These are phyloP conservation scores for Acrocyrtus sp. DNA, from an alignment of 2,888 invertebrate species.

Conservation along the genomic window DNA sequence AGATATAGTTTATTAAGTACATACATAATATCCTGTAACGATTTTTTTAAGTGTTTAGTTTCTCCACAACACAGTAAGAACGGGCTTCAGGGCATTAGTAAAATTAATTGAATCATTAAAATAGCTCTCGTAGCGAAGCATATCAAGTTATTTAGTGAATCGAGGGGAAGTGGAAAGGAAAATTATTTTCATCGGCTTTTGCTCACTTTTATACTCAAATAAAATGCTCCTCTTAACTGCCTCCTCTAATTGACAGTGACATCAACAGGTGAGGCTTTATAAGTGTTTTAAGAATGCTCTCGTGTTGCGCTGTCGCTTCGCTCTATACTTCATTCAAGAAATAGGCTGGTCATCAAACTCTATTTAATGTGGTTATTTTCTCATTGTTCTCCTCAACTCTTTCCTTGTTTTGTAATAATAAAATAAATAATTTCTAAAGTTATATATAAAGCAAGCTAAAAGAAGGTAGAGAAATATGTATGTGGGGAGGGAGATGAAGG, in stretches of 20 bases:
- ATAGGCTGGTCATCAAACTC: conserved; percentile 30
- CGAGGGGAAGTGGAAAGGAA: neutral
- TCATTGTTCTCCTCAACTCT: conserved; percentile 14
- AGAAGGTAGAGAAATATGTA: conserved; percentile 4
- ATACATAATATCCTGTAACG: too few relatives aligned
- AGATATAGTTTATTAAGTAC: too few relatives aligned
- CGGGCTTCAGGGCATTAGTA: neutral
- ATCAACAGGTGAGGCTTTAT: conserved; percentile 25
- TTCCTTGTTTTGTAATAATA: neutral
- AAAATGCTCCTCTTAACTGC: conserved; percentile 26
- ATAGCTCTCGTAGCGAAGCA: too few relatives aligned
- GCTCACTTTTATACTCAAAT: conserved; percentile 1
- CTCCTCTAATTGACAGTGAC: conserved; percentile 35
- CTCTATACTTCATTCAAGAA: conserved; percentile 13
- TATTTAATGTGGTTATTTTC: conserved; percentile 18
- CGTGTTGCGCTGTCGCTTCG: conserved; percentile 20
- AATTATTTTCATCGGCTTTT: conserved; percentile 9
- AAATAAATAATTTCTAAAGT: neutral
- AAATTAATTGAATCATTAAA: conserved; percentile 36
- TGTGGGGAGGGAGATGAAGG: too few relatives aligned
- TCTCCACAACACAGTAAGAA: too few relatives aligned
- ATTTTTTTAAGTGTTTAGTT: too few relatives aligned
- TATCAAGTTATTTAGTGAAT: too few relatives aligned
- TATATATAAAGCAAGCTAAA: too few relatives aligned
- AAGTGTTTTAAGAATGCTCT: conserved; percentile 18